These are phyloP conservation scores for Tapera naevia DNA, from an alignment of 2,797 vertebrate genomes.

Conservation along the genomic window DNA sequence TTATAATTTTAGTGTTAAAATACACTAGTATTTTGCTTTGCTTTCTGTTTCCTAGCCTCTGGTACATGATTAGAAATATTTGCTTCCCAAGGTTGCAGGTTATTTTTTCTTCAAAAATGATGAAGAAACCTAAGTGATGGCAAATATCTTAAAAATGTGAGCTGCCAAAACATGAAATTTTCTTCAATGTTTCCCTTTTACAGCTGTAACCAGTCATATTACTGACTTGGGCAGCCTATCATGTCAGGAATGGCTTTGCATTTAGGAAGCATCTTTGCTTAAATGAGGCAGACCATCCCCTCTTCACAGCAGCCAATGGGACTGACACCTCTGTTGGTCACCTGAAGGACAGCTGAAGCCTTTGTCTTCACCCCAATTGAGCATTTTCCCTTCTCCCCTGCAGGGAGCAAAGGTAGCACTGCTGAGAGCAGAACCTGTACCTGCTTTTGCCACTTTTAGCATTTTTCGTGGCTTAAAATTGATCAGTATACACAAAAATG, in stretches of 20 bases:
- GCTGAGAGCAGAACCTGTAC: background rate
- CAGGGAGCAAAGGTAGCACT: fast-evolving
- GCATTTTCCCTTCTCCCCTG: background rate
- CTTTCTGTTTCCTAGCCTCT: background rate
- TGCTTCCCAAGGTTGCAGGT: background rate
- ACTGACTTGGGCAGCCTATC: background rate
- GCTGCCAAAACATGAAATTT: background rate
- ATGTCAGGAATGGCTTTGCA: background rate
- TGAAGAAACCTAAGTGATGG: background rate
- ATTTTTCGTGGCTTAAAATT: background rate
- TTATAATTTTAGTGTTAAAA: background rate
- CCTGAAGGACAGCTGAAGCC: background rate
- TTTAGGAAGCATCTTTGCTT: background rate
- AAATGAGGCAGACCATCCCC: background rate
- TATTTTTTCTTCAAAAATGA: background rate
- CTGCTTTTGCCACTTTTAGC: background rate
- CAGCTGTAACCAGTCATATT: background rate
- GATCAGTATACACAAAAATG: fast-evolving
- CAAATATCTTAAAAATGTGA: background rate
- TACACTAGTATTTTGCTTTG: background rate
- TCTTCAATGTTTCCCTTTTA: background rate
- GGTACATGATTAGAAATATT: background rate
- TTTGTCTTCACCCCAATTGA: background rate
- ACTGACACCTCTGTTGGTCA: background rate
- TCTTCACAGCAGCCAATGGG: background rate